phyloP scores from a whole-genome alignment of 2,888 invertebrate species.

The Dione juno region DNA sequence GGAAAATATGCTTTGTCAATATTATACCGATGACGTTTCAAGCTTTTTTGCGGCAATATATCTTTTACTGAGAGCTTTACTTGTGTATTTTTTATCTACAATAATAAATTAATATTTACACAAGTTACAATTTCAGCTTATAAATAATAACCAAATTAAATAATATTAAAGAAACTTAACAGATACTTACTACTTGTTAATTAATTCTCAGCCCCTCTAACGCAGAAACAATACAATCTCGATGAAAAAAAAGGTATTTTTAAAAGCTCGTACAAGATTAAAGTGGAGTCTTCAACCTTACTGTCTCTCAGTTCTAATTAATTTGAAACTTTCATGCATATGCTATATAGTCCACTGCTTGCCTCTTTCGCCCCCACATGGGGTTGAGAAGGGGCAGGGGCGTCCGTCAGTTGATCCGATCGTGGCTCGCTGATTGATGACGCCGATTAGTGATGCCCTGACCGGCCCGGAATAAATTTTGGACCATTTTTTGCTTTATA shows the following conservation, averaged over 20 bases:
- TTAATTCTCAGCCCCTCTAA: constrained; percentile 6
- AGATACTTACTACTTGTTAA: constrained; percentile 10
- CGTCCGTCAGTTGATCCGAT: constrained; percentile 79
- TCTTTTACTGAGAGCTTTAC: constrained; percentile 1
- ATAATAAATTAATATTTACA: background rate
- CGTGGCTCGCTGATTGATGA: constrained; percentile 79
- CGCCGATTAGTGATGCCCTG: constrained; percentile 82
- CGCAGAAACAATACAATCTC: constrained; percentile 7
- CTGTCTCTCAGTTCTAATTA: constrained; percentile 41
- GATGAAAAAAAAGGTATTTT: constrained; percentile 1
- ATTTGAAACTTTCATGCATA: constrained; percentile 50
- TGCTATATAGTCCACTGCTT: constrained; percentile 32
- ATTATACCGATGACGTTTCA: constrained; percentile 73
- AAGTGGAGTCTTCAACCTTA: constrained; percentile 23
- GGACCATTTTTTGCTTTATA: constrained; percentile 73
- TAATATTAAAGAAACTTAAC: background rate
- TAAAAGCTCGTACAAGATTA: constrained; percentile 7
- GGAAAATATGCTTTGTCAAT: constrained; percentile 75
- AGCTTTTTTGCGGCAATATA: constrained; percentile 54
- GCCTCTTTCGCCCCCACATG: constrained; percentile 28
- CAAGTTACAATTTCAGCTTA: background rate
- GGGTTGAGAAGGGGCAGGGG: constrained; percentile 50
- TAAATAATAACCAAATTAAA: background rate
- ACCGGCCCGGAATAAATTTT: constrained; percentile 80
- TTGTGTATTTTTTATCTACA: constrained; percentile 9